A percentile compares a stretch with the other conserved stretches of the same genome.
phyloP scores from a whole-genome alignment of 2,797 vertebrate species.

The Neosalanx taihuensis region DNA sequence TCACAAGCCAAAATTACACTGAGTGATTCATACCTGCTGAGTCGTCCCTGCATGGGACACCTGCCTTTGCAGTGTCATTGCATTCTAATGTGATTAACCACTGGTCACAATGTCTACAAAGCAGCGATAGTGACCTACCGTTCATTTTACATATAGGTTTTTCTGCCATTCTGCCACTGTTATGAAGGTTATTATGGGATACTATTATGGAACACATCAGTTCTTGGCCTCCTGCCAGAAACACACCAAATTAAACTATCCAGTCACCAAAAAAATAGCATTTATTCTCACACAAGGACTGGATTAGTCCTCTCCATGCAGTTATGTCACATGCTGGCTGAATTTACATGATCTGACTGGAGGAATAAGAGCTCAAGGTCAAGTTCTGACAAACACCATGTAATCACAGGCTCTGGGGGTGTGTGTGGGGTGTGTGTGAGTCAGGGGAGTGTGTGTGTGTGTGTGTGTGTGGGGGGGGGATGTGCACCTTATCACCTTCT shows the following conservation, averaged over 20 bases:
- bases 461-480: too few species aligned
- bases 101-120: not conserved
- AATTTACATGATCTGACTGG: conserved; percentile 69
- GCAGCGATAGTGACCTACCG: not conserved
- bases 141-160: too few species aligned
- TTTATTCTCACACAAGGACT: not conserved
- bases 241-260: not conserved
- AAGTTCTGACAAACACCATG: conserved; percentile 59
- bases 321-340: conserved; percentile 52
- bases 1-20: conserved; percentile 35
- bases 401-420: conserved; percentile 48
- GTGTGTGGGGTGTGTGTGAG: too few species aligned
- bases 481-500: not conserved
- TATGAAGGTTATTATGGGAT: not conserved
- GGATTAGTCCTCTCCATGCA: not conserved
- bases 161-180: too few species aligned
- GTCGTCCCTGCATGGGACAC: conserved; percentile 34
- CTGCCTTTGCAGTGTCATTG: conserved; percentile 35
- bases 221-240: not conserved
- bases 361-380: conserved; percentile 59
- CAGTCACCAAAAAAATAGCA: not conserved
- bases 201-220: not conserved
- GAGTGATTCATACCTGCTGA: conserved; percentile 40
- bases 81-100: not conserved
- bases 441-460: too few species aligned